A percentile compares a stretch with the other conserved stretches of the same genome.
These are phyloP conservation scores for Nematolebias whitei DNA, from an alignment of 2,113 vertebrate species.

Conservation along the genomic window DNA sequence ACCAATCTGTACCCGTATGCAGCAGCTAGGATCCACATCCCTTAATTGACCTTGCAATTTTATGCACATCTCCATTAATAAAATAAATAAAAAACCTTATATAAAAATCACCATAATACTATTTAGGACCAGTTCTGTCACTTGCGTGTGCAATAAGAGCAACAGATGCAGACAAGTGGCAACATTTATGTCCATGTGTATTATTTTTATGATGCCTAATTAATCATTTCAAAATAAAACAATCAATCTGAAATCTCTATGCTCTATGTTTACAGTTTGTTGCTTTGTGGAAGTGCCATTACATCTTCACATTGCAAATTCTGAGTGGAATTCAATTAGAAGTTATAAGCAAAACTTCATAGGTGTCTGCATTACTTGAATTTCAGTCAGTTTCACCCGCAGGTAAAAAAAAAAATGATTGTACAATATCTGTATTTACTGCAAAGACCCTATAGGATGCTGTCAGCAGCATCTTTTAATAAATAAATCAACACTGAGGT, in stretches of 20 bases:
- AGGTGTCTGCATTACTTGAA: slow-evolving; percentile 10
- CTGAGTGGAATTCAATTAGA: slow-evolving; percentile 1
- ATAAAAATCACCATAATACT: neutral
- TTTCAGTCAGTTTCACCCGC: slow-evolving; percentile 12
- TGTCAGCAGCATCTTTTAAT: slow-evolving; percentile 21
- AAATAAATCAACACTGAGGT: slow-evolving; percentile 37
- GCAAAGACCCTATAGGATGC: slow-evolving; percentile 23
- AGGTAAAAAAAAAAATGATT: neutral
- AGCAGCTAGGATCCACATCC: slow-evolving; percentile 61
- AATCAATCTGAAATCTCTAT: neutral
- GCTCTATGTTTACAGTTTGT: slow-evolving; percentile 4
- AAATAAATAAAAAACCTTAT: neutral
- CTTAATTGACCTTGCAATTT: slow-evolving; percentile 62
- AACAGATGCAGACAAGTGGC: neutral
- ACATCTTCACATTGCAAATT: neutral
- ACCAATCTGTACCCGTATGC: slow-evolving; percentile 78
- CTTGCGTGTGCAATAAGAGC: neutral
- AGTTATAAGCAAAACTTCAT: slow-evolving; percentile 14
- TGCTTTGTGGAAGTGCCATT: slow-evolving; percentile 18
- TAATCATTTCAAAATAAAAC: neutral
- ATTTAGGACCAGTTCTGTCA: slow-evolving; percentile 13
- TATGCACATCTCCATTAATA: slow-evolving; percentile 29
- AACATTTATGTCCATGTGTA: neutral
- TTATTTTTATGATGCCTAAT: neutral
- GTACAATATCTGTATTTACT: slow-evolving; percentile 12